phyloP scores from a whole-genome alignment of 1,140 invertebrate species.

The Drosophila obscura region DNA sequence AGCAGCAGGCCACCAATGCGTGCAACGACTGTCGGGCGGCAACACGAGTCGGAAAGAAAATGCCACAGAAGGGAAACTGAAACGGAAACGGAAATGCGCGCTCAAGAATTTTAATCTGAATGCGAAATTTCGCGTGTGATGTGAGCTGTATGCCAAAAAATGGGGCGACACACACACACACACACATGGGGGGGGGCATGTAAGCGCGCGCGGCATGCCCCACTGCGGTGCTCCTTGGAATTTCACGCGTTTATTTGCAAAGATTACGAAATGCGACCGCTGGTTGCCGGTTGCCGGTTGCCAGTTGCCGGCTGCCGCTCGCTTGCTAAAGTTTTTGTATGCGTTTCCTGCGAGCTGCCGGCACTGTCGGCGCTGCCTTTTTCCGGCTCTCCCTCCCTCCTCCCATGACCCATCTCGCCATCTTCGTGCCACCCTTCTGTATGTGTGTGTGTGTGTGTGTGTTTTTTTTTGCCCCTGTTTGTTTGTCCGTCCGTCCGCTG shows the following conservation, averaged over 20 bases:
- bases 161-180: conserved; percentile 36
- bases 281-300: conserved; percentile 23
- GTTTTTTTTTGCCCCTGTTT: conserved; percentile 42
- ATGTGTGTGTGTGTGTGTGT: conserved; percentile 13
- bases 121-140: conserved; percentile 79
- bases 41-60: conserved; percentile 32
- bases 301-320: no score
- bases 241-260: conserved; percentile 81
- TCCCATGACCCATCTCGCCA: neutral
- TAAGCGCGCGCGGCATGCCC: conserved; percentile 46
- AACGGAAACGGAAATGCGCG: conserved; percentile 76
- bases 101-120: conserved; percentile 81
- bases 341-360: conserved; percentile 65
- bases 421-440: neutral
- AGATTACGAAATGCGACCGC: conserved; percentile 75
- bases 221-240: conserved; percentile 75
- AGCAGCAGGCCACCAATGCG: conserved; percentile 8
- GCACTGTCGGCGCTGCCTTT: conserved; percentile 49
- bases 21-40: conserved; percentile 22
- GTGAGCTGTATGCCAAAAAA: conserved; percentile 77
- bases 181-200: conserved; percentile 48
- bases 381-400: neutral
- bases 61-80: conserved; percentile 29
- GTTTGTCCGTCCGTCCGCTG: conserved; percentile 57
- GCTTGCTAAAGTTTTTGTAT: conserved; percentile 68